Percentiles rank a stretch among this genome's conserved stretches.
Evolutionary conservation across 2,888 invertebrate genomes (phyloP).

Genomic region (Protodeltote pygarga): DNA sequence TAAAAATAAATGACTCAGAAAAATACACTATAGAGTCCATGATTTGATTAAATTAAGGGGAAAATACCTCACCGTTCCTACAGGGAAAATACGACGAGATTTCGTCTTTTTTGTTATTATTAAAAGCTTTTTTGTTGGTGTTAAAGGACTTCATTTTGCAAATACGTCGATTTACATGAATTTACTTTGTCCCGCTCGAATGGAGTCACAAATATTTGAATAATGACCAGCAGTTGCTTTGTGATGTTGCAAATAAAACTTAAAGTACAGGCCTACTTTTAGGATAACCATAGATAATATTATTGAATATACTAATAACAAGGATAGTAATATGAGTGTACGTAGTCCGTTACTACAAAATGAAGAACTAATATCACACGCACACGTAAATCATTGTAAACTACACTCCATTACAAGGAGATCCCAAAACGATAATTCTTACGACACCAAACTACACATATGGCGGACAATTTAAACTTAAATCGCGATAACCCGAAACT

Average conservation of each 20-base stretch:
- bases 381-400: slow-evolving; percentile 30
- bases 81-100: slow-evolving; percentile 48
- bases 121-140: slow-evolving; percentile 72
- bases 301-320: too few species aligned
- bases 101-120: slow-evolving; percentile 66
- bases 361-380: slow-evolving; percentile 28
- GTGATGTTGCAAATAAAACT: slow-evolving; percentile 17
- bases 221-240: slow-evolving; percentile 51
- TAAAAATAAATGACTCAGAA: slow-evolving; percentile 82
- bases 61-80: slow-evolving; percentile 71
- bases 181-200: slow-evolving; percentile 62
- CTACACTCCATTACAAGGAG: slow-evolving; percentile 47
- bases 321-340: too few species aligned
- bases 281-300: neutral
- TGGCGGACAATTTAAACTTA: slow-evolving; percentile 77
- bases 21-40: slow-evolving; percentile 71
- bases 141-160: slow-evolving; percentile 71
- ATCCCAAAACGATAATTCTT: slow-evolving; percentile 65
- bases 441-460: slow-evolving; percentile 68
- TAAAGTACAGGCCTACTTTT: slow-evolving; percentile 4
- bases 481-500: slow-evolving; percentile 76
- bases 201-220: slow-evolving; percentile 64
- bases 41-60: slow-evolving; percentile 83
- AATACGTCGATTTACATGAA: slow-evolving; percentile 80
- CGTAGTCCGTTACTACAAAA: too few species aligned